These are phyloP conservation scores for Drosophila lacteicornis DNA, from an alignment of 1,140 invertebrate genomes.

Conservation along the genomic window DNA sequence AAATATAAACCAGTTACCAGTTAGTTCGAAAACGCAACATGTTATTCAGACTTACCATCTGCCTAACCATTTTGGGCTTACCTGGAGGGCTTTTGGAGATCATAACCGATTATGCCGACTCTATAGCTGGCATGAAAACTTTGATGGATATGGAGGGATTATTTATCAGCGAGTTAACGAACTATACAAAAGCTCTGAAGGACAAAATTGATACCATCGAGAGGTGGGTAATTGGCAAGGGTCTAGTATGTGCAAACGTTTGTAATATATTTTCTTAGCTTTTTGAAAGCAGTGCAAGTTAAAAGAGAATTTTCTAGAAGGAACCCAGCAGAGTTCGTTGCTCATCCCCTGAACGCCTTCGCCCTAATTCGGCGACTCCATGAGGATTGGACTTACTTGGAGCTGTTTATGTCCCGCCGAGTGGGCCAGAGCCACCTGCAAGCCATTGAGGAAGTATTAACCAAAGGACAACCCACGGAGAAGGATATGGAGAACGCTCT, in stretches of 20 bases:
- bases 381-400: conserved; percentile 47
- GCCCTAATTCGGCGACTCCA: conserved; percentile 46
- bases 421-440: not conserved
- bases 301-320: conserved; percentile 9
- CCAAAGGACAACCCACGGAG: not conserved
- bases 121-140: conserved; percentile 14
- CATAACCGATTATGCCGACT: conserved; percentile 9
- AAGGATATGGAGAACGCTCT: conserved; percentile 34
- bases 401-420: conserved; percentile 28
- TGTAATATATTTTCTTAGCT: conserved; percentile 4
- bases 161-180: conserved; percentile 28
- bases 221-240: conserved; percentile 6
- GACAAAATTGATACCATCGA: conserved; percentile 32
- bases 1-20: not conserved
- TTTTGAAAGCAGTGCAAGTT: conserved; percentile 5
- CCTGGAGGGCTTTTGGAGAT: not conserved
- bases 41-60: not conserved
- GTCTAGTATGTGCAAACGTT: not conserved
- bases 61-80: not conserved
- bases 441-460: conserved; percentile 5
- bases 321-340: conserved; percentile 17
- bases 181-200: conserved; percentile 13
- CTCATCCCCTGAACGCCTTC: conserved; percentile 47
- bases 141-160: conserved; percentile 15
- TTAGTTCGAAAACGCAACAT: conserved; percentile 1